phyloP scores from a whole-genome alignment of 2,888 invertebrate species.

The Drosophila nr. perissopoda region DNA sequence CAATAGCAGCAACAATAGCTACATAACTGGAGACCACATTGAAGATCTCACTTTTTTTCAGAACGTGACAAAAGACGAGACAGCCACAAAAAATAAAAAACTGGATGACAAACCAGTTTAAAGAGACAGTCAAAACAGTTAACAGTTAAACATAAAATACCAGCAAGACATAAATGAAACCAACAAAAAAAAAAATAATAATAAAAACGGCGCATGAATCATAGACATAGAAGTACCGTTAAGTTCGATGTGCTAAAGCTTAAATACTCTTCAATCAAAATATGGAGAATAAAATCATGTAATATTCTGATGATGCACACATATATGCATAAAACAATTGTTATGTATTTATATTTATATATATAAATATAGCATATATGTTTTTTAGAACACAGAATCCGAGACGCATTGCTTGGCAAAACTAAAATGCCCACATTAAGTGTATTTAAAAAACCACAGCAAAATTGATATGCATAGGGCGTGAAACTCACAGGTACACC shows the following conservation, averaged over 20 bases:
- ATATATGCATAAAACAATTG: too few species aligned
- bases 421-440: not conserved
- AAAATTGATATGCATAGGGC: slow-evolving; percentile 72
- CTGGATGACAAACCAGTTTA: slow-evolving; percentile 69
- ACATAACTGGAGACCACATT: slow-evolving; percentile 32
- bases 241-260: not conserved
- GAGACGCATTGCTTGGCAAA: not conserved
- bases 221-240: slow-evolving; percentile 44
- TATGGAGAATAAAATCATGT: not conserved
- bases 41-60: slow-evolving; percentile 71
- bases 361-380: too few species aligned
- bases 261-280: slow-evolving; percentile 1
- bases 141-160: slow-evolving; percentile 32
- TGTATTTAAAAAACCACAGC: slow-evolving; percentile 35
- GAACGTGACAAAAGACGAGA: slow-evolving; percentile 73
- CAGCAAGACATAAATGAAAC: slow-evolving; percentile 17
- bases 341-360: not conserved
- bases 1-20: slow-evolving; percentile 26
- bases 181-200: slow-evolving; percentile 11
- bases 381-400: not conserved
- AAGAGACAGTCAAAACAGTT: slow-evolving; percentile 44
- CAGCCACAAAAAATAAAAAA: slow-evolving; percentile 20
- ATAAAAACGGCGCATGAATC: slow-evolving; percentile 51
- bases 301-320: not conserved
- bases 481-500: slow-evolving; percentile 35